Conservation (phyloP, 2,797 vertebrate genomes). For the Malacoctenus gilli region DNA sequence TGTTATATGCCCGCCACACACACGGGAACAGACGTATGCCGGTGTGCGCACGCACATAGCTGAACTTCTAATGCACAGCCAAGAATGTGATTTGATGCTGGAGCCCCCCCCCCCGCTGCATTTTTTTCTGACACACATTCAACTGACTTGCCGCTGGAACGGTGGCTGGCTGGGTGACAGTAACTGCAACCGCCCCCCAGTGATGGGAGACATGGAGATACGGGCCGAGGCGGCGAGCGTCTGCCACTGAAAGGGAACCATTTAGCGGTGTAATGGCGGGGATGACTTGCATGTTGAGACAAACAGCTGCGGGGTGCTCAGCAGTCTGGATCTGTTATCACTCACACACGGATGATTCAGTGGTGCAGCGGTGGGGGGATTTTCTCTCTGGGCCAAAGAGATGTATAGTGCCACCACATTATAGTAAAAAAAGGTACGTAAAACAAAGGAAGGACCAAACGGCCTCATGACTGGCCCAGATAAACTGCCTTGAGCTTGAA, state of each 20-base stretch:
- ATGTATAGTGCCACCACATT: conserved; percentile 60
- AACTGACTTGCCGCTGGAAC: conserved; percentile 52
- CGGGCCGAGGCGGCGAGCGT: conserved; percentile 65
- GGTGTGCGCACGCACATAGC: conserved; percentile 14
- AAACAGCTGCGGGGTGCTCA: conserved; percentile 79
- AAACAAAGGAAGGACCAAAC: conserved; percentile 27
- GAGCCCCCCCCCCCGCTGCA: conserved; percentile 19
- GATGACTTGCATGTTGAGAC: conserved; percentile 81
- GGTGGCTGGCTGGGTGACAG: conserved; percentile 56
- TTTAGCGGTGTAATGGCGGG: conserved; percentile 79
- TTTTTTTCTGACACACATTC: conserved; percentile 49
- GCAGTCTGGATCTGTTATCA: conserved; percentile 78
- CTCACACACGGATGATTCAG: conserved; percentile 73
- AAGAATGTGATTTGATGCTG: conserved; percentile 40
- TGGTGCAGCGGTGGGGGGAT: conserved; percentile 53
- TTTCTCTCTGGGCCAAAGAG: conserved; percentile 54
- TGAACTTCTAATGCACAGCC: conserved; percentile 16
- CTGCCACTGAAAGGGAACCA: conserved; percentile 76
- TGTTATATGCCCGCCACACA: conserved; percentile 26
- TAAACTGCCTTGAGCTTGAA: conserved; percentile 37
- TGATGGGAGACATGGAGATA: conserved; percentile 67
- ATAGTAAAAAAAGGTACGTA: conserved; percentile 50
- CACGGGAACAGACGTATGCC: conserved; percentile 35
- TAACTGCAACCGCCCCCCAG: conserved; percentile 41
- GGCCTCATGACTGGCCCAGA: conserved; percentile 17